Percentiles rank a stretch among this genome's conserved stretches.
phyloP scores from a whole-genome alignment of 1,140 invertebrate genomes.

The Eueides isabella region DNA sequence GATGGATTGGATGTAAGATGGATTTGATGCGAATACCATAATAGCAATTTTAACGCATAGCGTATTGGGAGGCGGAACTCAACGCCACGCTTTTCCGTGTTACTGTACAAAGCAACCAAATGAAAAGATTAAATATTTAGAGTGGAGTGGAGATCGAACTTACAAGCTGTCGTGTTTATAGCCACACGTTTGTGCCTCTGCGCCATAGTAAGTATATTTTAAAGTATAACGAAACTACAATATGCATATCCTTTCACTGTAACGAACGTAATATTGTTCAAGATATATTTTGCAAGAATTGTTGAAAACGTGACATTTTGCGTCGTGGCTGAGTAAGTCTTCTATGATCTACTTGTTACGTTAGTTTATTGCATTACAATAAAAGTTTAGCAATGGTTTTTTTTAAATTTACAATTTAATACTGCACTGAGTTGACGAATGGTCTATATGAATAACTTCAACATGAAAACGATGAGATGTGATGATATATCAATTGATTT shows the following conservation, averaged over 20 bases:
- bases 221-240: neutral
- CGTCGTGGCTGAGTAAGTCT: conserved; percentile 36
- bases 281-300: conserved; percentile 36
- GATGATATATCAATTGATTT: conserved; percentile 1
- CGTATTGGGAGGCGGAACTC: too few relatives aligned
- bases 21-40: too few relatives aligned
- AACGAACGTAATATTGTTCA: conserved; percentile 35
- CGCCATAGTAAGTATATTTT: neutral
- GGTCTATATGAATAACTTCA: neutral
- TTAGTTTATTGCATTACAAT: conserved; percentile 16
- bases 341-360: conserved; percentile 32
- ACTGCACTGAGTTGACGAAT: neutral
- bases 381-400: neutral
- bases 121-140: too few relatives aligned
- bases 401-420: conserved; percentile 7
- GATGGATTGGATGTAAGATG: too few relatives aligned
- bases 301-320: conserved; percentile 41
- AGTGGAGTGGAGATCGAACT: too few relatives aligned
- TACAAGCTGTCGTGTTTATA: too few relatives aligned
- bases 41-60: too few relatives aligned
- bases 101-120: too few relatives aligned
- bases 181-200: too few relatives aligned
- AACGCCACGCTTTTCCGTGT: too few relatives aligned
- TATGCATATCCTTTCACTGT: conserved; percentile 33
- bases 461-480: neutral